These are phyloP conservation scores for Gambusia yucatana DNA, from an alignment of 2,797 vertebrate species.

Conservation along the genomic window DNA sequence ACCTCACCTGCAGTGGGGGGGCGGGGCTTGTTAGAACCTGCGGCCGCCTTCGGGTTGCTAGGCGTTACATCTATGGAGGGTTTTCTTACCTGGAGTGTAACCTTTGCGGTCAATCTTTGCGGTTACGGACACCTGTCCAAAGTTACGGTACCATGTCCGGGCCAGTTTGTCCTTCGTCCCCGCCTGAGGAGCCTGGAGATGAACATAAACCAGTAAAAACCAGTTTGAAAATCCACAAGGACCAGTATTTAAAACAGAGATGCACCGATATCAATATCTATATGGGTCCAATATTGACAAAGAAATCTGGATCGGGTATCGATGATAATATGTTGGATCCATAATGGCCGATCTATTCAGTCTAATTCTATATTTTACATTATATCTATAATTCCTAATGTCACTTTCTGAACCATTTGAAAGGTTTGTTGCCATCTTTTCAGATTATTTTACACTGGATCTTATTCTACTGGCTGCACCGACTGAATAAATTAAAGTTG, in stretches of 20 bases:
- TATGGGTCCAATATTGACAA: too few species aligned
- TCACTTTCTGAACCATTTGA: too few species aligned
- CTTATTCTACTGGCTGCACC: too few species aligned
- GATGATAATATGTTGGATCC: too few species aligned
- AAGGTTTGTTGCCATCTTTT: too few species aligned
- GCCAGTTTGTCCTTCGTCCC: slow-evolving; percentile 93
- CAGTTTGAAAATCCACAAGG: not conserved
- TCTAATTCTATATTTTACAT: too few species aligned
- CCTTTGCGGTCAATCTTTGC: slow-evolving; percentile 97
- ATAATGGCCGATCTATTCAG: too few species aligned
- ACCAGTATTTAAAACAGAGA: not conserved
- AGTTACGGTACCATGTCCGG: slow-evolving; percentile 91
- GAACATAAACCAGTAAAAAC: slow-evolving; percentile 9
- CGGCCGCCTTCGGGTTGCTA: not conserved
- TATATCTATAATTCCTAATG: too few species aligned
- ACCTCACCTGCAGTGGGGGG: slow-evolving; percentile 85
- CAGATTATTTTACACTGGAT: too few species aligned
- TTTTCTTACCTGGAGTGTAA: slow-evolving; percentile 91
- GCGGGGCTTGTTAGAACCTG: not conserved
- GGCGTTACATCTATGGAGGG: not conserved
- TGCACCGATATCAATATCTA: too few species aligned
- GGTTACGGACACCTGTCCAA: slow-evolving; percentile 90
- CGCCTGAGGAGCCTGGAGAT: slow-evolving; percentile 90
- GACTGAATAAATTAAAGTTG: too few species aligned
- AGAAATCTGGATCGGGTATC: not conserved